phyloP scores from a whole-genome alignment of 1,140 invertebrate species.

The Drosophila orosa region DNA sequence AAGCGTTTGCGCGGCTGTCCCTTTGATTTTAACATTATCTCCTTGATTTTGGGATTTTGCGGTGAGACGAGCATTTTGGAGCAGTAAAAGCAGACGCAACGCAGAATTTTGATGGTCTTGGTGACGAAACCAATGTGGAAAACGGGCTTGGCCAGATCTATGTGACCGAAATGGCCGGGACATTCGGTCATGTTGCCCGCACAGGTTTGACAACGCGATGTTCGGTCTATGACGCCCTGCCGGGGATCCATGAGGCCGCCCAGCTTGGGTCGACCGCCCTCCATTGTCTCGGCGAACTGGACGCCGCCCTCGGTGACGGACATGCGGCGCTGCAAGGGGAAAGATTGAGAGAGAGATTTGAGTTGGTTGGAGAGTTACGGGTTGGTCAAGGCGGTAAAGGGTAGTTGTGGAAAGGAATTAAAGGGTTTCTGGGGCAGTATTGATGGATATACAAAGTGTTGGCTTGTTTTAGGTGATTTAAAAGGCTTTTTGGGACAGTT shows the following conservation, averaged over 20 bases:
- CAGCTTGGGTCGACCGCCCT: slow-evolving; percentile 98
- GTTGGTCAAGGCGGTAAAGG: background rate
- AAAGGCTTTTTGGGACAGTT: too few relatives aligned
- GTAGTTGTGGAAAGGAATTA: background rate
- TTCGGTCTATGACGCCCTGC: slow-evolving; percentile 98
- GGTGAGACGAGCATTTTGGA: slow-evolving; percentile 97
- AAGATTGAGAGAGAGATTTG: background rate
- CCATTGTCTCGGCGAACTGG: slow-evolving; percentile 98
- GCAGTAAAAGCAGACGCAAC: slow-evolving; percentile 99
- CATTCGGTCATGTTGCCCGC: slow-evolving; percentile 99
- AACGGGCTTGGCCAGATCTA: slow-evolving; percentile 99
- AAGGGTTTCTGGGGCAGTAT: too few relatives aligned
- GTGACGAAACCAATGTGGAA: slow-evolving; percentile 99
- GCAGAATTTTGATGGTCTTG: slow-evolving; percentile 97
- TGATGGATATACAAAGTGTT: background rate
- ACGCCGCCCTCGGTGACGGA: slow-evolving; percentile 99
- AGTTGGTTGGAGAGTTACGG: background rate
- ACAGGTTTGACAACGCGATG: slow-evolving; percentile 98
- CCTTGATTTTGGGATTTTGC: slow-evolving; percentile 98
- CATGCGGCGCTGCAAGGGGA: slow-evolving; percentile 92
- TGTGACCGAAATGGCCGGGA: slow-evolving; percentile 99
- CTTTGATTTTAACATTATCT: slow-evolving; percentile 98
- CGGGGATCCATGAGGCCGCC: slow-evolving; percentile 99
- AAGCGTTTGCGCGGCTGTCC: slow-evolving; percentile 98
- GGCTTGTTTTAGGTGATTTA: too few relatives aligned